Conservation (phyloP, 2,888 invertebrate species). For the Yponomeuta sedellus region DNA sequence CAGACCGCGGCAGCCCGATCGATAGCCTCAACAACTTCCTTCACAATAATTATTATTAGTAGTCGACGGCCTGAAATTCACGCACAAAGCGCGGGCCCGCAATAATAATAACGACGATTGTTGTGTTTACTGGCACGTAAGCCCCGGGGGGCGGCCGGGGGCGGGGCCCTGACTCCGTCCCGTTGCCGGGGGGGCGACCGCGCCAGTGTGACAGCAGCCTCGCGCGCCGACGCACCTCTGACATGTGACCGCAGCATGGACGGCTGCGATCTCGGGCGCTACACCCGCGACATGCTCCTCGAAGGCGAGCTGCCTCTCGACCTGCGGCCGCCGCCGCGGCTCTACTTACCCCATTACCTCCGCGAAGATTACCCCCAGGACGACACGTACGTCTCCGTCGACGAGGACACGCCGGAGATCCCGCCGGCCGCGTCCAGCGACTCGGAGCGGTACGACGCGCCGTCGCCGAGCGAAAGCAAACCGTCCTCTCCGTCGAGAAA, state of each 20-base stretch:
- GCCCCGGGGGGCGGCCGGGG: slow-evolving; percentile 40
- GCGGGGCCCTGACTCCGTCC: slow-evolving; percentile 38
- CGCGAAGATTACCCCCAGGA: slow-evolving; percentile 58
- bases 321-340: slow-evolving; percentile 62
- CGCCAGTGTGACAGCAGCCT: slow-evolving; percentile 62
- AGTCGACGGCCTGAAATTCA: slow-evolving; percentile 75
- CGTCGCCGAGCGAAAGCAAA: slow-evolving; percentile 57
- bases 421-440: slow-evolving; percentile 59
- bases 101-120: slow-evolving; percentile 77
- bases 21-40: background rate
- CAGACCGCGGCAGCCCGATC: background rate
- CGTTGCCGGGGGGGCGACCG: slow-evolving; percentile 24
- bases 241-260: slow-evolving; percentile 71
- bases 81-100: slow-evolving; percentile 75
- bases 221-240: slow-evolving; percentile 62
- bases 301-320: slow-evolving; percentile 67
- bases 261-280: slow-evolving; percentile 67
- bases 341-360: slow-evolving; percentile 61
- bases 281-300: slow-evolving; percentile 66
- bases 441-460: slow-evolving; percentile 63
- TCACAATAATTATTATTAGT: slow-evolving; percentile 67
- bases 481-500: slow-evolving; percentile 60
- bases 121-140: slow-evolving; percentile 77
- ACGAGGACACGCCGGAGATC: slow-evolving; percentile 62
- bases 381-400: slow-evolving; percentile 68